Percentiles rank a stretch among this genome's conserved stretches.
These are phyloP conservation scores for Sclerurus mexicanus DNA, from an alignment of 2,113 vertebrate genomes.

Conservation along the genomic window DNA sequence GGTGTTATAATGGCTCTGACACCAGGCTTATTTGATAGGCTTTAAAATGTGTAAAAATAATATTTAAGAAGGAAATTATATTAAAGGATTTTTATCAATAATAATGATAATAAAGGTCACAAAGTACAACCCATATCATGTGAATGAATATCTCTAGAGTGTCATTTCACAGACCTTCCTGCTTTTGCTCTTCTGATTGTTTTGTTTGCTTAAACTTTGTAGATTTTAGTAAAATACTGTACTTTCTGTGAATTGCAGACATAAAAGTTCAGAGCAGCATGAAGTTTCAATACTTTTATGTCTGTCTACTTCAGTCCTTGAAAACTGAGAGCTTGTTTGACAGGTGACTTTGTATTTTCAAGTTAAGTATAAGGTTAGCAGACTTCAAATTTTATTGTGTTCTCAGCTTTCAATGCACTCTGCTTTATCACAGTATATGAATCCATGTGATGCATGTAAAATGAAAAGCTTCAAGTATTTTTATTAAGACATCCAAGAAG, in stretches of 20 bases:
- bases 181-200: not conserved
- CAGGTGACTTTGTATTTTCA: not conserved
- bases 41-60: not conserved
- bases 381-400: not conserved
- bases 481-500: slow-evolving; percentile 24
- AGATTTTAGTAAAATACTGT: not conserved
- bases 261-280: not conserved
- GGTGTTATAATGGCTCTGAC: not conserved
- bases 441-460: not conserved
- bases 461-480: not conserved
- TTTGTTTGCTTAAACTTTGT: not conserved
- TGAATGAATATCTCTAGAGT: not conserved
- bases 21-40: not conserved
- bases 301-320: not conserved
- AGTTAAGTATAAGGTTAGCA: not conserved
- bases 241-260: not conserved
- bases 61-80: not conserved
- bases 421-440: not conserved
- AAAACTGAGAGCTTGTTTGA: not conserved
- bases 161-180: not conserved
- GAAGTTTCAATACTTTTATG: not conserved
- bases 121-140: not conserved
- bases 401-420: not conserved
- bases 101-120: not conserved
- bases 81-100: not conserved